Base-by-base conservation (phyloP, 1,140 invertebrate species). In the Hestina assimilis region DNA sequence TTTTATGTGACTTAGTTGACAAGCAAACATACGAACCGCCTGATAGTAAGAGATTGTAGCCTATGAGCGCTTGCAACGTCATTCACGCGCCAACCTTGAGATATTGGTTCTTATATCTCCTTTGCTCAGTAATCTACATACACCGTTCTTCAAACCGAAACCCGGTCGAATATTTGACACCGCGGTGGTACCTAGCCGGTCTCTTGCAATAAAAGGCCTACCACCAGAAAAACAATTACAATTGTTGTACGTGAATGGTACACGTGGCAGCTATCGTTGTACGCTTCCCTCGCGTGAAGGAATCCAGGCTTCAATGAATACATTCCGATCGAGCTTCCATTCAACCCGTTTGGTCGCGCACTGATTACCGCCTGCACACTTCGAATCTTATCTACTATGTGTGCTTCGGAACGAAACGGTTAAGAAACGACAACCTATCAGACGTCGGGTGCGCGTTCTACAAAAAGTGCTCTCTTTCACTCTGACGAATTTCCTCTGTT, bases 341-440 rank as follows among this genome's bases (percentile, higher is more conserved):
- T 87, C 78, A 85, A 78, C 74, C 70, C 79, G 78, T 80, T 79
- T 77, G 73, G 84, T 85, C 80, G 72, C 77, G 82, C 81, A 75
- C 81, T 84, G 84, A 84, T 87, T 81, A 72, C 72, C 69, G 70
- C 69, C 60, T 72, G 66, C 64, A 68, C 71, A 78, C 75, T 73
- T 80, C 69, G 70, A 85, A 81, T 83, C 75, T 85, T 87, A 85
- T 85, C 80, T 80, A 83, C 77, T 75, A 78, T 59, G 71, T 72
- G 66, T 35, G 60, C 48, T 33, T 29, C 46, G 53, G 51, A 53
- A 41, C 63, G 57, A 56, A 47, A 59, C 48, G 33, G 50, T 48
- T 69, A 54, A 58, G 66, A 63, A 71, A 59, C 59, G 62, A 73
- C 64, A 60, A 64, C 42, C 29, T 46, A 51, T 29, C 41, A 62